Evolutionary conservation across 2,797 vertebrate genomes (phyloP), one percentile per base, ranked within the genome.

Genomic region (Girardinus metallicus): DNA sequence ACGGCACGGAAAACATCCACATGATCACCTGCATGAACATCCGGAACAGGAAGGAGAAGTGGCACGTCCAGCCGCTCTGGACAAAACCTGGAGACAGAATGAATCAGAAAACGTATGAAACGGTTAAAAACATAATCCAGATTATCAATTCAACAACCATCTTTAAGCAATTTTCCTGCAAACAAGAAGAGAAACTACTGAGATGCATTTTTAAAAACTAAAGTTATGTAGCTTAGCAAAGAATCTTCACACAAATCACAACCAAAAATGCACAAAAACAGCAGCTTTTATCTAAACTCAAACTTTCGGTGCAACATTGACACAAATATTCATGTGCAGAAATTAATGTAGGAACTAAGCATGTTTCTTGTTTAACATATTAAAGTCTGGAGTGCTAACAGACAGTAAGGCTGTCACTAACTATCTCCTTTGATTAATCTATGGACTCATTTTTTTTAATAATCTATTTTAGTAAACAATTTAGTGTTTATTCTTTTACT

Each of bases 1-100:
- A 95, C 0, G 96, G 85, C 53, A 96, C 92, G 1, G 95, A 97
- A 72, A 96, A 96, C 96, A 97, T 95, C 87, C 95, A 96, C 94
- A 95, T 96, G 88, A 97, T 64, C 78, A 95, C 95, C 87, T 95
- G 94, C 95, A 95, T 94, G 83, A 96, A 85, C 83, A 96, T 92
- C 77, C 94, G 94, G 90, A 95, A 96, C 73, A 96, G 92, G 87
- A 96, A 12, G 5, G 96, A 97, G 90, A 89, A 96, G 86, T 96
- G 94, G 70, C 91, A 92, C 0, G 94, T 95, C 96, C 96, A 97
- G 21, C 89, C 83, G n/a, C 96, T 97, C 49, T 91, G 95, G 44
- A 96, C 95, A 34, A 95, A 96, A 80, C 96, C 96, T 97, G 90
- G 0, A 57, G 3, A 2, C 72, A 11, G 49, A 1, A 77, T 29